Evolutionary conservation across 2,888 invertebrate genomes (phyloP), one percentile per base, ranked within the genome.

Genomic region (Teleogryllus oceanicus): DNA sequence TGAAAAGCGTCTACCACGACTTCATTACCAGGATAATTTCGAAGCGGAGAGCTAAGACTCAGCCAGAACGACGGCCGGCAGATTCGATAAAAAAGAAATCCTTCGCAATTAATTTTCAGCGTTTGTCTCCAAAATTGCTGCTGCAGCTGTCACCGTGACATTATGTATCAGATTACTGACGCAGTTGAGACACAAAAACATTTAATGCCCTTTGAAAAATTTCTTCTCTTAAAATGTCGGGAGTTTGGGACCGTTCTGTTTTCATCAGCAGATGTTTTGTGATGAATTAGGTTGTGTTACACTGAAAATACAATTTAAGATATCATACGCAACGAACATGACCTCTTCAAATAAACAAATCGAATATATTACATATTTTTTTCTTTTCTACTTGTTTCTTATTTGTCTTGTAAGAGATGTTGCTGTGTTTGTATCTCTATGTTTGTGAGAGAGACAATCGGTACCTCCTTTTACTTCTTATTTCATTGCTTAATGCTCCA

Each of bases 1-100:
- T 62, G 37, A 62, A 62, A 62, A 62, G 62, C 62, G 62, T 62
- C n/a, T n/a, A n/a, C 62, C n/a, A n/a, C 62, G n/a, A 62, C 62
- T 62, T 62, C 62, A 18, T 62, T 62, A 62, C 62, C n/a, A n/a
- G 62, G n/a, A 62, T n/a, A 62, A 62, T 62, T 13, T 62, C 8
- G 62, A 62, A 62, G 12, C 62, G n/a, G 37, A 24, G 37, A 37
- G 37, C 37, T 37, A 37, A 8, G 37, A 37, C 37, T 37, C 8
- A 5, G 37, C 37, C 37, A 37, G 37, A 8, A 37, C 8, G 37
- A 5, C 37, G 5, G 37, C 8, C 37, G 8, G 8, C 37, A 37
- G 11, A 18, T 62, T 62, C 62, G 62, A 62, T 13, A 62, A n/a
- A 62, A 62, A 62, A 62, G 62, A 62, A 62, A 62, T 62, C n/a